Conservation (phyloP, 1,140 invertebrate species). For the Drosophila pseudoananassae region DNA sequence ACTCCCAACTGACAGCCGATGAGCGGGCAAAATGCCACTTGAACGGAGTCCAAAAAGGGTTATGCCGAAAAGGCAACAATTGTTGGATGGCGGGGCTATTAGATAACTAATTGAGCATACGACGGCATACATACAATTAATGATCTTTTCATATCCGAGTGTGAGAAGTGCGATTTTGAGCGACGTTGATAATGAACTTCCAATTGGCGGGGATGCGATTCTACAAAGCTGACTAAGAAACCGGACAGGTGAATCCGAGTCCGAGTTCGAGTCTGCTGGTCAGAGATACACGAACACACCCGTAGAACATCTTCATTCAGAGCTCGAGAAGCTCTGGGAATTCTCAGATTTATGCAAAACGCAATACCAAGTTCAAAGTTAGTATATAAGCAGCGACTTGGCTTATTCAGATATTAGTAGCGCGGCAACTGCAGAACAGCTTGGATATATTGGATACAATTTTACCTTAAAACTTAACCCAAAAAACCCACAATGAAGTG, state of each 20-base stretch:
- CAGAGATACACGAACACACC: constrained; percentile 22
- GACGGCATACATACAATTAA: constrained; percentile 66
- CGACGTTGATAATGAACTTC: constrained; percentile 70
- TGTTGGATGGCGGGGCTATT: constrained; percentile 50
- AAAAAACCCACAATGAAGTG: constrained; percentile 66
- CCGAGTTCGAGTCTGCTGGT: constrained; percentile 3
- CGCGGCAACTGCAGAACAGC: constrained; percentile 39
- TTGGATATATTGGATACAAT: constrained; percentile 25
- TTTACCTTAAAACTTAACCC: background rate
- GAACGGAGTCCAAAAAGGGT: constrained; percentile 36
- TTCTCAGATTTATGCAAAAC: constrained; percentile 71
- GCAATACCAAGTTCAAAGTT: constrained; percentile 45
- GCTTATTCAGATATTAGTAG: constrained; percentile 69
- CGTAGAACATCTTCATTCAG: constrained; percentile 74
- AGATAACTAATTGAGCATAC: constrained; percentile 77
- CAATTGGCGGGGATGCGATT: constrained; percentile 41
- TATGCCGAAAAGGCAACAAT: background rate
- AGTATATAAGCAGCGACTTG: constrained; percentile 67
- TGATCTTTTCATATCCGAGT: constrained; percentile 51
- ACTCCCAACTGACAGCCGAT: constrained; percentile 60
- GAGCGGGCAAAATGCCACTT: constrained; percentile 64
- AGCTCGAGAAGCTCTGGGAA: constrained; percentile 47
- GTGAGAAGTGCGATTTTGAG: constrained; percentile 77
- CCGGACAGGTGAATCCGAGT: constrained; percentile 64
- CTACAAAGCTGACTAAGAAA: constrained; percentile 71